These are phyloP conservation scores for Lophotriccus pileatus DNA, from an alignment of 2,797 vertebrate genomes.

Conservation along the genomic window DNA sequence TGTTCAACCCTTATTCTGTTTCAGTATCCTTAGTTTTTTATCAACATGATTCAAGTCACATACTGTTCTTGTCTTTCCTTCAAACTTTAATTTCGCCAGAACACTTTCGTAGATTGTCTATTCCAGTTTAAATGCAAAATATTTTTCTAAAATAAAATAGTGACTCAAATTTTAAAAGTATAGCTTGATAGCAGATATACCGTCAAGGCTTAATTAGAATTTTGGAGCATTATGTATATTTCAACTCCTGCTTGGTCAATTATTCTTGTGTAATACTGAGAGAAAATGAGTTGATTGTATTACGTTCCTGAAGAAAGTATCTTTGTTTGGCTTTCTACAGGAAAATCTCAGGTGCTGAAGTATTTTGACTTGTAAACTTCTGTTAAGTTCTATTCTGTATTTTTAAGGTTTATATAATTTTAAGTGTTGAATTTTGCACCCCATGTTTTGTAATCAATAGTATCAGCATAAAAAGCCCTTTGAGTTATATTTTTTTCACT, in stretches of 20 bases:
- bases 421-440: neutral
- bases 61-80: neutral
- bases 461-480: neutral
- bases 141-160: neutral
- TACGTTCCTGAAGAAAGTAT: constrained; percentile 31
- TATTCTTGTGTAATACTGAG: neutral
- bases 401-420: constrained; percentile 7
- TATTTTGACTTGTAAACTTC: neutral
- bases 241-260: neutral
- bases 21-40: neutral
- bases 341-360: constrained; percentile 57
- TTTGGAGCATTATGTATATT: neutral
- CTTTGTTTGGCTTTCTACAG: constrained; percentile 7
- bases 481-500: neutral
- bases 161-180: neutral
- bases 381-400: neutral
- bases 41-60: neutral
- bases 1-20: neutral
- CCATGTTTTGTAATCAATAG: neutral
- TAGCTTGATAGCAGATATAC: neutral
- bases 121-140: neutral
- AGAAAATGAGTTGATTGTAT: constrained; percentile 22
- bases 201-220: neutral
- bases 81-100: neutral
- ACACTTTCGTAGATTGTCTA: neutral